Base-by-base conservation (phyloP, 2,888 invertebrate genomes). In the Eupithecia pulchellata region DNA sequence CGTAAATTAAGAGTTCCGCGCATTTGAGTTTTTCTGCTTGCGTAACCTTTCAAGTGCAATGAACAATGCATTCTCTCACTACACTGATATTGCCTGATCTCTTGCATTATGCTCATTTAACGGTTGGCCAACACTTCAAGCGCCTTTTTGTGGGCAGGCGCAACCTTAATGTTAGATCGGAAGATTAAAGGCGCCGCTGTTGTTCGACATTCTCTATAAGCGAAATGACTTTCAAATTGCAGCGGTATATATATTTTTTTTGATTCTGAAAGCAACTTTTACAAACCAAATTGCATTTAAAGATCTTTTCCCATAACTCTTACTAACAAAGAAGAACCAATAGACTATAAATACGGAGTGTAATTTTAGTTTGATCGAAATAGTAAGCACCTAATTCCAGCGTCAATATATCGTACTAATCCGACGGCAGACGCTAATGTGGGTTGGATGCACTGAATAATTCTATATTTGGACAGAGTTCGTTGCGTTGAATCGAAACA, bases 391-490 rank as follows among this genome's bases (percentile, higher is more conserved):
- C 66, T 64, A 71, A 71, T 72, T 78, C 66, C 73, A 79, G 73
- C 42, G 69, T 76, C 72, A 77, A 75, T 78, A 80, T 76, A 74
- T 71, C 70, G 70, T 69, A 69, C 60, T 74, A 68, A 72, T 72
- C 67, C 73, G 69, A 75, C 73, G 71, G 69, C 69, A 75, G 75
- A 77, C 74, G 55, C 34, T 78, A 80, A 79, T 80, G 79, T 79
- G 66, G 79, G 79, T 79, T 66, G 79, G 79, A 72, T 84, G 82
- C 81, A 81, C 78, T 82, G 81, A 82, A 84, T 83, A 81, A 83
- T 83, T 84, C 82, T 87, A 84, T 84, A 85, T 86, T 84, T 86
- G 81, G 83, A 83, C 77, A 81, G 79, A 77, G 82, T 83, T 83
- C 79, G 78, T 81, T 77, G 79, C 79, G 78, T 77, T 84, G 82